These are phyloP conservation scores for Drosophila borealis DNA, from an alignment of 2,888 invertebrate genomes.

Conservation along the genomic window DNA sequence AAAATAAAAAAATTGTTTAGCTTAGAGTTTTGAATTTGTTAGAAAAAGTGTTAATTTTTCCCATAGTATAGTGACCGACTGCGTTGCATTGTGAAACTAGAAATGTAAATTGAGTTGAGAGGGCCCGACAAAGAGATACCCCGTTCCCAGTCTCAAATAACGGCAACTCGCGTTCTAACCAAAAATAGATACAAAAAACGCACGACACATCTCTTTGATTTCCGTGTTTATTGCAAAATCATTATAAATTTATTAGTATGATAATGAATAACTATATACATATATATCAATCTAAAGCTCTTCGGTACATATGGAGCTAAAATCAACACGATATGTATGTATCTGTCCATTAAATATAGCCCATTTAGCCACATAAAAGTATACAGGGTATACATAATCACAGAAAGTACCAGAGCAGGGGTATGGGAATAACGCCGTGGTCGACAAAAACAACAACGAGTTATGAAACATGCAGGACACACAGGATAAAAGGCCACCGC, in stretches of 20 bases:
- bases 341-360: not conserved
- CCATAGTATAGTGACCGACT: constrained; percentile 17
- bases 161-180: no score
- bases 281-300: not conserved
- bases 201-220: no score
- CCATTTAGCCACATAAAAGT: not conserved
- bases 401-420: constrained; percentile 23
- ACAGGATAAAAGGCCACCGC: constrained; percentile 40
- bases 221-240: not conserved
- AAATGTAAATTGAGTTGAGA: not conserved
- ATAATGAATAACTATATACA: not conserved
- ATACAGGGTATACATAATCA: constrained; percentile 19
- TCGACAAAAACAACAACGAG: constrained; percentile 13
- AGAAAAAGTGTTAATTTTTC: not conserved
- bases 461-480: constrained; percentile 35
- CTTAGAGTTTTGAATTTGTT: not conserved
- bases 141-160: not conserved
- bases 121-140: constrained; percentile 19
- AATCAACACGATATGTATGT: not conserved
- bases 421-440: constrained; percentile 27
- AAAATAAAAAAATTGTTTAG: not conserved
- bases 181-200: no score
- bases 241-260: not conserved
- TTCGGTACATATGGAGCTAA: no score
- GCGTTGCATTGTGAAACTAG: constrained; percentile 65